Evolutionary conservation across 2,113 vertebrate species (phyloP), one percentile per base, ranked within the genome.

Genomic region (Hydropotes inermis): DNA sequence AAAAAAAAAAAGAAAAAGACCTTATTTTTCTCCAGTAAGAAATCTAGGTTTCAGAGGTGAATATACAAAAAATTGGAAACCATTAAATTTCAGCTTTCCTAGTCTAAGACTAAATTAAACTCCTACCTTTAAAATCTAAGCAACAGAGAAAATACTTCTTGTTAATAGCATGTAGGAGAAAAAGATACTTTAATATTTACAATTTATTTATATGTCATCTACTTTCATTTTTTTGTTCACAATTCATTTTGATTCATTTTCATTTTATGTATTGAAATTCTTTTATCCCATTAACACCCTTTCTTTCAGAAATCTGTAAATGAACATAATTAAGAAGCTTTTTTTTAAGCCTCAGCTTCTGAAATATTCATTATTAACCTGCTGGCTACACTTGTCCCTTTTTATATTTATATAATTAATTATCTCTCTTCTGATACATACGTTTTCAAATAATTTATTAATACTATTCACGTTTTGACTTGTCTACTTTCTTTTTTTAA

Each of bases 281-380:
- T 83, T 98, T 97, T 89, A 94, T 85, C 55, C 47, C 55, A 97
- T 95, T 97, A 97, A 78, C 95, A 97, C 36, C 60, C 30, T 98
- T 93, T 95, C 97, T 86, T 96, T 88, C 96, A 98, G 81, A 97
- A 96, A 97, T 96, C 95, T 98, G 11, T 92, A 98, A 94, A 95
- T 97, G 94, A 97, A 97, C 85, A 96, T 98, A 92, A 92, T 98
- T 98, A 98, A 94, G 93, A 96, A 91, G 97, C 30, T 96, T 86
- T 97, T 95, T 98, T 98, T 98, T 95, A 95, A 98, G 95, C 54
- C 58, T 12, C 85, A 47, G 11, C 87, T 98, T 98, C 97, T 98
- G 95, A 98, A 98, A 98, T 98, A 98, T 97, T 98, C 70, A 98
- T 98, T 98, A 98, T 94, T 89, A 93, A 98, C 95, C 96, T 98